A percentile compares a stretch with the other conserved stretches of the same genome.
These are phyloP conservation scores for Bucco capensis DNA, from an alignment of 2,113 vertebrate species.

Conservation along the genomic window DNA sequence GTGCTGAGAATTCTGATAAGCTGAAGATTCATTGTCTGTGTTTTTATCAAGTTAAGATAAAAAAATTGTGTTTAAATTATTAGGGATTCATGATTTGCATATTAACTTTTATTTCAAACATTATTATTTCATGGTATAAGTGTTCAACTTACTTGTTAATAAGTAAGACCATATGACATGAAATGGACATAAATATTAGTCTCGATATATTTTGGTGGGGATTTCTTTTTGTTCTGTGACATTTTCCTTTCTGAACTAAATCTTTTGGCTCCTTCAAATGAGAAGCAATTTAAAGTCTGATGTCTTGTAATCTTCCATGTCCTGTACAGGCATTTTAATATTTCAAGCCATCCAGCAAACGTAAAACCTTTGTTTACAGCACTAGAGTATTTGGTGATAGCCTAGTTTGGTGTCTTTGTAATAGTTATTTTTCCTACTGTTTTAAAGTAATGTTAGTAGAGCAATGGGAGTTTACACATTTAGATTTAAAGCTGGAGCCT, in stretches of 20 bases:
- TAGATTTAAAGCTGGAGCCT: neutral
- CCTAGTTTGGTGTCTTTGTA: neutral
- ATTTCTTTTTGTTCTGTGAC: neutral
- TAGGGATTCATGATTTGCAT: neutral
- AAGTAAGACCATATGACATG: neutral
- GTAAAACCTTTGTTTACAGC: neutral
- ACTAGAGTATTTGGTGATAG: neutral
- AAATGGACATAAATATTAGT: neutral
- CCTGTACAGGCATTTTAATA: neutral
- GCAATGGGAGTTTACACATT: neutral
- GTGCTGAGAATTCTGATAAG: constrained; percentile 57
- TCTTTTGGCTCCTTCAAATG: neutral
- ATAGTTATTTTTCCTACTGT: neutral
- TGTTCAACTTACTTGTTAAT: neutral
- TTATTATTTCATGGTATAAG: neutral
- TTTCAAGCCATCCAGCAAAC: neutral
- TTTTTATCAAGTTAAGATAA: constrained; percentile 18
- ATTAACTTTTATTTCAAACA: neutral
- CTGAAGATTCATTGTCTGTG: constrained; percentile 35
- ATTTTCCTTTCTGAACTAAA: neutral
- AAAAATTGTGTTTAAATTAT: neutral
- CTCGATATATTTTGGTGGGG: neutral
- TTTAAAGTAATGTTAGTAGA: neutral
- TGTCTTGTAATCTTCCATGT: neutral
- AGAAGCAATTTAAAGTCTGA: neutral